Evolutionary conservation across 2,888 invertebrate genomes (phyloP).

Genomic region (Cactoblastis cactorum): DNA sequence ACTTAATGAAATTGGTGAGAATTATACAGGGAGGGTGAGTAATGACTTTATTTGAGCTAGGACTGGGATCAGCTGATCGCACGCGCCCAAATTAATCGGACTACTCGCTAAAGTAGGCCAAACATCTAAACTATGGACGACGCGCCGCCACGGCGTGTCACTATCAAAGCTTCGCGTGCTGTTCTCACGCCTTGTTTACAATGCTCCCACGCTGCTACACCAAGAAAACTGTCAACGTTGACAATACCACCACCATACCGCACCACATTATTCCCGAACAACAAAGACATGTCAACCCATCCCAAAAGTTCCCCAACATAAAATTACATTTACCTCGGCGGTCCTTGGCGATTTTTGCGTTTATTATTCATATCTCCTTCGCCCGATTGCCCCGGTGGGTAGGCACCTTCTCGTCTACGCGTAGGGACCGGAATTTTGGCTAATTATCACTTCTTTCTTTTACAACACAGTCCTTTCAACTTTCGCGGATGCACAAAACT

Average conservation of each 20-base stretch:
- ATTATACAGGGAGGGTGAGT: slow-evolving; percentile 23
- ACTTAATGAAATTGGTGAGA: neutral
- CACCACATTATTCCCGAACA: slow-evolving; percentile 53
- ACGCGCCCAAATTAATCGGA: slow-evolving; percentile 74
- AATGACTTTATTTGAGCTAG: slow-evolving; percentile 43
- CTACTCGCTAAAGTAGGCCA: slow-evolving; percentile 74
- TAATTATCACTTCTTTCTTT: slow-evolving; percentile 77
- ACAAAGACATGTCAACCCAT: slow-evolving; percentile 72
- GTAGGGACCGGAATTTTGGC: slow-evolving; percentile 93
- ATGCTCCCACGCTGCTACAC: slow-evolving; percentile 40
- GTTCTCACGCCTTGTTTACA: slow-evolving; percentile 63
- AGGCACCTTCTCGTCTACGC: slow-evolving; percentile 89
- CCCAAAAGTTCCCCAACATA: slow-evolving; percentile 52
- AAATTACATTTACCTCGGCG: slow-evolving; percentile 81
- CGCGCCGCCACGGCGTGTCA: slow-evolving; percentile 47
- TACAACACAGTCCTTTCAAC: slow-evolving; percentile 80
- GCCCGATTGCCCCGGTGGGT: slow-evolving; percentile 83
- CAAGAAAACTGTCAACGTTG: slow-evolving; percentile 55
- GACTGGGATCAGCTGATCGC: slow-evolving; percentile 73
- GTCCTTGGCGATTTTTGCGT: slow-evolving; percentile 90
- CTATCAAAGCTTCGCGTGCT: slow-evolving; percentile 34
- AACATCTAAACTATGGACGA: slow-evolving; percentile 60
- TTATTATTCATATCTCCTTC: slow-evolving; percentile 87
- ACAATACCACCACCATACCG: slow-evolving; percentile 51
- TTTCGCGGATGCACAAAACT: slow-evolving; percentile 80